Base-by-base conservation (phyloP, 2,113 vertebrate genomes). In the Chloroceryle aenea region DNA sequence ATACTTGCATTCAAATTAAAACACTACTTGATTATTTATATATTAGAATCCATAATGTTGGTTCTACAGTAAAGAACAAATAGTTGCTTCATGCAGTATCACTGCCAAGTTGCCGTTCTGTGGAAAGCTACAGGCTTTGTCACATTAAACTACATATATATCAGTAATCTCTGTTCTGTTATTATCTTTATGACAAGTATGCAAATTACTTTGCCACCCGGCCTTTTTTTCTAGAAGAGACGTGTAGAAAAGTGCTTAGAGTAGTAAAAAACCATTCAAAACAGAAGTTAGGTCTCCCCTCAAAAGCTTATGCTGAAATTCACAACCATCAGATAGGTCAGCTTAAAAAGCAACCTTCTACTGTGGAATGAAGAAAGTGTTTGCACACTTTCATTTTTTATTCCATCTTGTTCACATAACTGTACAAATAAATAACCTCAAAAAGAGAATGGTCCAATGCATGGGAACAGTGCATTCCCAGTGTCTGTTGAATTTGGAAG, bases 371-470 rank as follows among this genome's bases (percentile, higher is more conserved):
- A 71, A 64, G 11, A 16, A 25, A 17, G 34, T 25, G 10, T 9
- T 58, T 36, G 19, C 7, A 18, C 43, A 26, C 26, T 74, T 63
- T 7, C 19, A 6, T 25, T 82, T 53, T 18, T 18, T 42, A 47
- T 53, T 78, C 38, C 26, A 20, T 21, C 9, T 53, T 79, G 32
- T 34, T 64, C 38, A 23, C 6, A 1, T 42, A 53, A 38, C 20
- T 58, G 10, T 42, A 26, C 14, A 55, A 64, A 56, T 19, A 84
- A 87, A 58, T 52, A 77, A 55, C 50, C 12, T 40, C 13, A 68
- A 56, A 68, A 64, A 36, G n/a, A 48, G 34, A 64, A 25, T 2
- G 4, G 3, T 26, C 12, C 9, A 18, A 29, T 0, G 1, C 11
- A 27, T 36, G 29, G 45, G 34, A 66, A 25, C 4, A n/a, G 21